Percentiles rank a stretch among this genome's conserved stretches.
Evolutionary conservation across 2,113 vertebrate genomes (phyloP).

Genomic region (Meles meles): DNA sequence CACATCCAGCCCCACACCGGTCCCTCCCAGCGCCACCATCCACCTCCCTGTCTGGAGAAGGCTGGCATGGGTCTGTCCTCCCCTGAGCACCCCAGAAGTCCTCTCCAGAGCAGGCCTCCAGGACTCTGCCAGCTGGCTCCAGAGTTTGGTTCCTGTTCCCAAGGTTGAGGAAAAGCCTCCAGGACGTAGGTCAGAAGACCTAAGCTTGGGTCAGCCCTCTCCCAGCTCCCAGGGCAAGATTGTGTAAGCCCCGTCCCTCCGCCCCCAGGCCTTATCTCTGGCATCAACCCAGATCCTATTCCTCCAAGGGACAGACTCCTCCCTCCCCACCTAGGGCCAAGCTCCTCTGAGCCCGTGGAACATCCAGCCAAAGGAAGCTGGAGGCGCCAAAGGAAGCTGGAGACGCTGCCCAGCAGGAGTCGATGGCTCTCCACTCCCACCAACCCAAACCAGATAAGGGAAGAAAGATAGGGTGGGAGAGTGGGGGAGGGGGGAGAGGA

Average conservation of each 20-base stretch:
- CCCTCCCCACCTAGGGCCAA: neutral
- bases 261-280: conserved; percentile 59
- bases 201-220: neutral
- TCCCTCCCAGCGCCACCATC: neutral
- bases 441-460: neutral
- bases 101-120: neutral
- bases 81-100: neutral
- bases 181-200: neutral
- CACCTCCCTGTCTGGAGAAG: neutral
- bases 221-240: neutral
- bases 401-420: neutral
- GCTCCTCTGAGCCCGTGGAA: neutral
- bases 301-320: neutral
- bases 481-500: neutral
- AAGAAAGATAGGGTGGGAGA: neutral
- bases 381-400: neutral
- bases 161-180: neutral
- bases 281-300: conserved; percentile 49
- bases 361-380: neutral
- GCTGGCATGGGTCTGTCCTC: neutral
- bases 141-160: neutral
- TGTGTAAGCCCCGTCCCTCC: conserved; percentile 48
- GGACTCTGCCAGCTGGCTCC: neutral
- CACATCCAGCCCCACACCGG: neutral
- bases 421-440: neutral